Conservation (phyloP, 2,797 vertebrate genomes). For the Euphonia xanthogaster region DNA sequence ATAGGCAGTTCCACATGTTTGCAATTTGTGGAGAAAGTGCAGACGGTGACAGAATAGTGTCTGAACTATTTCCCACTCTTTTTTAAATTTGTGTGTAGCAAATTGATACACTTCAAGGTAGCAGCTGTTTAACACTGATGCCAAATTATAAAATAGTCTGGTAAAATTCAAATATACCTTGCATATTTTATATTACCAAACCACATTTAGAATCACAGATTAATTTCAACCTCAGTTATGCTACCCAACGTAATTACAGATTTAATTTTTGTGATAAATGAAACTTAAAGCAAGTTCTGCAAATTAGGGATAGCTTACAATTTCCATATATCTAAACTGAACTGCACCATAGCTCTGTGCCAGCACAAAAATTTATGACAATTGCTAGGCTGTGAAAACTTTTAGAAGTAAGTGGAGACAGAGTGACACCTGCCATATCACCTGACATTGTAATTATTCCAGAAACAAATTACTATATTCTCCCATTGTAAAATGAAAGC, state of each 20-base stretch:
- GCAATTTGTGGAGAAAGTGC: constrained; percentile 66
- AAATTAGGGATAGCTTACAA: background rate
- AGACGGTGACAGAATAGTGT: constrained; percentile 60
- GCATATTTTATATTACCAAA: constrained; percentile 16
- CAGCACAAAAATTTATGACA: background rate
- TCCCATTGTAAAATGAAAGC: background rate
- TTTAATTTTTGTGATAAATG: background rate
- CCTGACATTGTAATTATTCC: background rate
- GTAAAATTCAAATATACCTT: constrained; percentile 21
- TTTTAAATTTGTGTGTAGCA: constrained; percentile 53
- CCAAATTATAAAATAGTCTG: constrained; percentile 65
- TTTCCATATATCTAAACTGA: background rate
- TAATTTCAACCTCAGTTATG: background rate
- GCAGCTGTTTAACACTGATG: constrained; percentile 67
- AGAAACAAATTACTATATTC: background rate
- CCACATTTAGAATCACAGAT: background rate
- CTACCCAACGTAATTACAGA: background rate
- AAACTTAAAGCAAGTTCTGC: background rate
- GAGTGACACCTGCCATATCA: background rate
- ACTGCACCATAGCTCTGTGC: background rate
- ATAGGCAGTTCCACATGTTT: constrained; percentile 70
- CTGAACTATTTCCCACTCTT: constrained; percentile 63
- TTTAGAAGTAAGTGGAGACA: background rate
- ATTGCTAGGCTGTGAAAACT: background rate
- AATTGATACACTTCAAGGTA: constrained; percentile 69